Percentiles rank a stretch among this genome's conserved stretches.
phyloP scores from a whole-genome alignment of 2,888 invertebrate species.

The Ramazzottius varieornatus region DNA sequence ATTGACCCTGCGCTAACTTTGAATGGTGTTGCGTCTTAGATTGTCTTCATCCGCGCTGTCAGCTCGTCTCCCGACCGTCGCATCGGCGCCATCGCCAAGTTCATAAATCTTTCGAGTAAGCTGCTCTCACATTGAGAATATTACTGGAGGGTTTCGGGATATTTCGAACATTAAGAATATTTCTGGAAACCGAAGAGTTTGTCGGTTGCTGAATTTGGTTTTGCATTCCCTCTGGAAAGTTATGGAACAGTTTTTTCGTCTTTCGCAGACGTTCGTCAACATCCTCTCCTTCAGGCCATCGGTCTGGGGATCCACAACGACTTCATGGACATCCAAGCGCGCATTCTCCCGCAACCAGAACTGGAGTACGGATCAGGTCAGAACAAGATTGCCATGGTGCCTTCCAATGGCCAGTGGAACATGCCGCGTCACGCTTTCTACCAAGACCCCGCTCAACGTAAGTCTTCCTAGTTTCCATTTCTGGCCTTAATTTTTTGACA shows the following conservation, averaged over 20 bases:
- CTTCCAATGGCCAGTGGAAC: background rate
- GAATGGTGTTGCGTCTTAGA: too few relatives aligned
- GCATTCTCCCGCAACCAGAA: background rate
- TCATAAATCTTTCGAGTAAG: background rate
- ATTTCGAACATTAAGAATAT: too few relatives aligned
- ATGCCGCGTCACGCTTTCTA: background rate
- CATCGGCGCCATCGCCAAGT: background rate
- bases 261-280: background rate
- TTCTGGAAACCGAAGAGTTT: too few relatives aligned
- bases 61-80: background rate
- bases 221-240: too few relatives aligned
- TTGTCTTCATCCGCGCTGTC: background rate
- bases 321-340: background rate
- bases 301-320: background rate
- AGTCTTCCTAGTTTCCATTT: background rate
- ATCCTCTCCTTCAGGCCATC: background rate
- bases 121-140: too few relatives aligned
- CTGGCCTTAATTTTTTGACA: background rate
- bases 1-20: too few relatives aligned
- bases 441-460: background rate
- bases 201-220: too few relatives aligned
- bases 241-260: too few relatives aligned
- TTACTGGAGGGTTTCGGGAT: too few relatives aligned
- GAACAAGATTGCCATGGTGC: background rate
- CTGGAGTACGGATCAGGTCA: background rate